A percentile compares a stretch with the other conserved stretches of the same genome.
Evolutionary conservation across 2,113 vertebrate species (phyloP).

Genomic region (Dicerorhinus sumatrensis): DNA sequence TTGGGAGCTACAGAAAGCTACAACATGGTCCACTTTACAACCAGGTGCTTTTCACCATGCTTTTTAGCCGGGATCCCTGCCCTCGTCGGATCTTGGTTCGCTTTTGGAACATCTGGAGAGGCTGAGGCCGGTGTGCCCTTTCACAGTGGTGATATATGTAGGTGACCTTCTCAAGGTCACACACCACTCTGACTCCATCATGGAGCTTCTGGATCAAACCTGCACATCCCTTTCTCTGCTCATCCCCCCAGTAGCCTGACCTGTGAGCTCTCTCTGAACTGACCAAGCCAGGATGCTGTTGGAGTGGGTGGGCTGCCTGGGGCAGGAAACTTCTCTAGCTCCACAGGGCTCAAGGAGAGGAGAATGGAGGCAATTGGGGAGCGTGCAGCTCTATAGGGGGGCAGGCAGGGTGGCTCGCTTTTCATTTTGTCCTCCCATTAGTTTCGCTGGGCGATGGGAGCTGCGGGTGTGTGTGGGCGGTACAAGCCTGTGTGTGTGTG

Average conservation of each 20-base stretch:
- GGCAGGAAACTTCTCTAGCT: neutral
- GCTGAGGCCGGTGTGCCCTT: neutral
- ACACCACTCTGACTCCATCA: too few species aligned
- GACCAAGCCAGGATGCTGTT: neutral
- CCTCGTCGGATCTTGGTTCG: neutral
- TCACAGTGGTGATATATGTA: neutral
- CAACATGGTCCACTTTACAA: neutral
- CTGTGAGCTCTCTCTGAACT: neutral
- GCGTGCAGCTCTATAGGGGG: accelerated
- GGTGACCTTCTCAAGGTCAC: neutral
- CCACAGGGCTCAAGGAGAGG: neutral
- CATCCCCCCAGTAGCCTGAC: neutral
- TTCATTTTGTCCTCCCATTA: neutral
- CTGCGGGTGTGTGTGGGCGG: neutral
- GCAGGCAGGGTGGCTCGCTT: neutral
- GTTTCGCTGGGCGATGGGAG: neutral
- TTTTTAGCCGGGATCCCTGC: neutral
- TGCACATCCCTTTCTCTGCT: neutral
- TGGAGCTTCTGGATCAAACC: neutral
- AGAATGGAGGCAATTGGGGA: neutral
- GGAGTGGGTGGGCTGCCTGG: neutral
- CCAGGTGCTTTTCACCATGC: neutral
- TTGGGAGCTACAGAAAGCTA: neutral
- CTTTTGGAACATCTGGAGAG: neutral
- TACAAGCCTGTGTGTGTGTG: neutral